These are phyloP conservation scores for Caenorhabditis remanei DNA, from an alignment of 1,140 invertebrate species.

Conservation along the genomic window DNA sequence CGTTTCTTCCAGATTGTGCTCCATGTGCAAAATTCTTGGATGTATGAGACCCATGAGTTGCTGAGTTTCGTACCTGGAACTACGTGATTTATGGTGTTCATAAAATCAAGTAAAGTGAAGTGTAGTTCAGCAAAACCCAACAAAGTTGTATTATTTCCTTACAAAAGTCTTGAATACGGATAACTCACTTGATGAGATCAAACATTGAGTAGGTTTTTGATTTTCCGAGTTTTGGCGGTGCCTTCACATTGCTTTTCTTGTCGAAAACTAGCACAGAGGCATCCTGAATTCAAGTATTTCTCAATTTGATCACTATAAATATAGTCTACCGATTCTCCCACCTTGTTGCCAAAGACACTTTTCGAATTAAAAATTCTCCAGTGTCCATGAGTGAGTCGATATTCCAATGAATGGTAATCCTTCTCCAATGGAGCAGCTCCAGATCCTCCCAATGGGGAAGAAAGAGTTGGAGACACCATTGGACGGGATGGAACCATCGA, in stretches of 20 bases:
- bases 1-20: conserved; percentile 79
- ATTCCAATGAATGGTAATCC: conserved; percentile 31
- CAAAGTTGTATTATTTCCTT: no score
- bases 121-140: background rate
- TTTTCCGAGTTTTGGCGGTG: conserved; percentile 46
- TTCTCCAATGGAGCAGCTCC: conserved; percentile 45
- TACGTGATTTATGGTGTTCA: background rate
- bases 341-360: conserved; percentile 35
- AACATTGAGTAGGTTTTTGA: conserved; percentile 51
- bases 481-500: conserved; percentile 45
- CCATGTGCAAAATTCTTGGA: conserved; percentile 78
- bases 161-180: background rate
- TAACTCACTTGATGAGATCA: conserved; percentile 50
- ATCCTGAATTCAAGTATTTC: conserved; percentile 4
- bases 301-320: background rate
- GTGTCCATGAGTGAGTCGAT: conserved; percentile 33
- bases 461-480: conserved; percentile 18
- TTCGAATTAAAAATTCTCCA: conserved; percentile 45
- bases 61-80: conserved; percentile 77
- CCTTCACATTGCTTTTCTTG: conserved; percentile 51
- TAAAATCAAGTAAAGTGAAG: no score
- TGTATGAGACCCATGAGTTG: conserved; percentile 78
- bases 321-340: background rate
- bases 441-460: conserved; percentile 13
- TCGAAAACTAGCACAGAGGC: conserved; percentile 19